phyloP scores from a whole-genome alignment of 37 sponge, comb jelly and placozoan genomes.

The Halisarca cf. caerulea region DNA sequence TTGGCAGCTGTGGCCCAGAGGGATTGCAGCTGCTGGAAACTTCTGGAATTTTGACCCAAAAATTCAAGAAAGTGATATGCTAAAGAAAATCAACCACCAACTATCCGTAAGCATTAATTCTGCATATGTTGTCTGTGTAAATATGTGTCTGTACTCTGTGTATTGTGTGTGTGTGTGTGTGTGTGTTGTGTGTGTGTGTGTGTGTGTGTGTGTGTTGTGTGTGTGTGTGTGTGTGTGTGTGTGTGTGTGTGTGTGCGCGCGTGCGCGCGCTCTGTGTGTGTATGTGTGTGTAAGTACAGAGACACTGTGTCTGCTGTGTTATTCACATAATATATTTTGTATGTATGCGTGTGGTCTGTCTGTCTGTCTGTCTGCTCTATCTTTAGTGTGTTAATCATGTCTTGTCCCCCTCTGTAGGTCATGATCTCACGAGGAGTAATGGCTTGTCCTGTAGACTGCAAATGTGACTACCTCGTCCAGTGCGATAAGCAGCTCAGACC shows the following conservation, averaged over 20 bases:
- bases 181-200: no score
- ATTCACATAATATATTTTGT: not conserved
- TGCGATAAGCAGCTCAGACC: no score
- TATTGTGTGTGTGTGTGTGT: no score
- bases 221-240: no score
- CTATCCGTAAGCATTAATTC: not conserved
- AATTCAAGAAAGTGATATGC: not conserved
- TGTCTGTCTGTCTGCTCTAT: not conserved
- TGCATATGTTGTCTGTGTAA: no score
- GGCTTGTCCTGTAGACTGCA: not conserved
- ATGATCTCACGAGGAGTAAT: not conserved
- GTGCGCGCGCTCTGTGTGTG: no score
- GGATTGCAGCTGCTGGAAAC: conserved; percentile 36
- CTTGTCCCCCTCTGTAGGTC: not conserved
- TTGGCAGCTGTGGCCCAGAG: conserved; percentile 32
- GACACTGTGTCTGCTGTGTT: no score
- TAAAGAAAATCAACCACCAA: not conserved
- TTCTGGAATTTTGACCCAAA: conserved; percentile 32
- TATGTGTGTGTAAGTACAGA: no score
- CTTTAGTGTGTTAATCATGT: not conserved
- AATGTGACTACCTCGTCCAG: conserved; percentile 9
- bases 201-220: no score
- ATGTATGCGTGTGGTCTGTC: not conserved
- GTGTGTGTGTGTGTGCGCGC: no score
- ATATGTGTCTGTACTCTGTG: no score